Base-by-base conservation (phyloP, 2,888 invertebrate genomes). In the Lepas anatifera region DNA sequence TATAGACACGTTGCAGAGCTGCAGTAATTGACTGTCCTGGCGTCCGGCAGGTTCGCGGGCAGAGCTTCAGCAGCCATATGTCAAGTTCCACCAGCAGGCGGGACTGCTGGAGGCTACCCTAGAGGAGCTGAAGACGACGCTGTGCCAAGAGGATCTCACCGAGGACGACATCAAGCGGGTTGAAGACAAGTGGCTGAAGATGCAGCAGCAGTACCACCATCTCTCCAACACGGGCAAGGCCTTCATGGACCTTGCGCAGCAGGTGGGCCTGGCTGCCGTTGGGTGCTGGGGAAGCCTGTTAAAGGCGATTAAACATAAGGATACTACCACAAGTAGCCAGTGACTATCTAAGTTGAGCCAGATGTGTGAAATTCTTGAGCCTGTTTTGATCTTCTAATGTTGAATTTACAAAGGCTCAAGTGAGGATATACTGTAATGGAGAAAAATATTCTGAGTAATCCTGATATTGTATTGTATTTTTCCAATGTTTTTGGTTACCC, bases 81-180 rank as follows among this genome's bases (percentile, higher is more conserved):
- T 88, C 58, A 85, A 87, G 74, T 90, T 90, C 80, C 88, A 89
- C 75, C 84, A 85, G 76, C 85, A 86, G 73, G 87, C 87, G 29
- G 84, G 86, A 71, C 85, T 86, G 77, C 82, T 90, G 67, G 83
- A 84, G 72, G 83, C 82, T 71, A 86, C 87, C 77, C 83, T 89
- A 78, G 86, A 88, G 76, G 82, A 82, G 70, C 76, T 90, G 68
- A 88, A 89, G 76, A 80, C 83, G 6, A 83, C 84, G 43, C 76
- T 89, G 58, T 83, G 81, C 75, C 83, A 81, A 67, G 80, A 81
- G 48, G 78, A 80, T 73, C 76, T 78, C 71, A 84, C 86, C 43
- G 81, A 80, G 2, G 79, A 80, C 16, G 83, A 85, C 67, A 79
- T 81, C 70, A 78, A 80, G 41, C 77, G 77, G 72, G 78, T 81